A percentile compares a stretch with the other conserved stretches of the same genome.
Conservation (phyloP, 2,113 vertebrate genomes). For the Indicator indicator region DNA sequence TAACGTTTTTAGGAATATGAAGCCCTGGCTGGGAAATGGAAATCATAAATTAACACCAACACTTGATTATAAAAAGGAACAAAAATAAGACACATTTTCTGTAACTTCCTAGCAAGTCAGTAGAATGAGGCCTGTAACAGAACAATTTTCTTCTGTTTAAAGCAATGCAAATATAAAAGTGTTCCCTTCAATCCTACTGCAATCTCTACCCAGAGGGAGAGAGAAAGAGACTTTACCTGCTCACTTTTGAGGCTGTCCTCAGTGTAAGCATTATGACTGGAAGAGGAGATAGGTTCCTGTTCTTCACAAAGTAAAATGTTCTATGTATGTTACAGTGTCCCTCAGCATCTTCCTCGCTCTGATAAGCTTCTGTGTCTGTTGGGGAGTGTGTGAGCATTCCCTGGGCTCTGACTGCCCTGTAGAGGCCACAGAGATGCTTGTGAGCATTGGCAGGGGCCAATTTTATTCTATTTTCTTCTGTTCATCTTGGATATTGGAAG, state of each 20-base stretch:
- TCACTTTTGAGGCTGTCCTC: background rate
- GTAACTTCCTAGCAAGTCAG: background rate
- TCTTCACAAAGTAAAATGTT: background rate
- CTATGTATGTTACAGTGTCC: background rate
- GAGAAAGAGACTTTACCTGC: background rate
- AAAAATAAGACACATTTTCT: background rate
- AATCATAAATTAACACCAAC: background rate
- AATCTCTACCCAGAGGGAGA: background rate
- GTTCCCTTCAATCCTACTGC: background rate
- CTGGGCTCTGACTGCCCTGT: background rate
- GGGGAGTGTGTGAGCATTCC: background rate
- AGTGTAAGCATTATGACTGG: background rate
- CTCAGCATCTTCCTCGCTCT: background rate
- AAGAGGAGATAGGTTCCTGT: background rate
- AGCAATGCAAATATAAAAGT: background rate
- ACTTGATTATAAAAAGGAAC: background rate
- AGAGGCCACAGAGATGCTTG: background rate
- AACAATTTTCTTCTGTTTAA: background rate
- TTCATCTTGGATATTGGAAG: background rate
- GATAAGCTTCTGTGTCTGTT: background rate
- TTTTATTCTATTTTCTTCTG: background rate
- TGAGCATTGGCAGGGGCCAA: fast-evolving
- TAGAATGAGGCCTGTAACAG: background rate
- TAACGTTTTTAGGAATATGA: background rate
- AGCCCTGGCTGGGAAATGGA: background rate